Evolutionary conservation across 2,113 vertebrate genomes (phyloP).

Genomic region (Anhinga anhinga): DNA sequence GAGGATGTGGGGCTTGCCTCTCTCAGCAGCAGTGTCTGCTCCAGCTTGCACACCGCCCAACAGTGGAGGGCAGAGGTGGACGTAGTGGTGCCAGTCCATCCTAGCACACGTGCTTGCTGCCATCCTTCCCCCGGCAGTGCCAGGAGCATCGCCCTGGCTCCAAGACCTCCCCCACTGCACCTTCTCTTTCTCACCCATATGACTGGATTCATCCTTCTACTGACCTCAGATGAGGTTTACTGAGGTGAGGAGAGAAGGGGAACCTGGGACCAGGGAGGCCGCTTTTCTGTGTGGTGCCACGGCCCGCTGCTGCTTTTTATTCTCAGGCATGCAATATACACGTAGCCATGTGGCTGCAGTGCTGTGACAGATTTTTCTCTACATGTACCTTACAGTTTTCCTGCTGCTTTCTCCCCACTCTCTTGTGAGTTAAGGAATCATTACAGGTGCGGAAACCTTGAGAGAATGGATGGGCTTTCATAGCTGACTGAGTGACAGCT

Average conservation of each 20-base stretch:
- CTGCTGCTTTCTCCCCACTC: not conserved
- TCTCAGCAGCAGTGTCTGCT: not conserved
- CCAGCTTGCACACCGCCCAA: accelerated
- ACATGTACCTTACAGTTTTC: not conserved
- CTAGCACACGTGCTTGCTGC: not conserved
- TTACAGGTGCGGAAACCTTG: constrained; percentile 1
- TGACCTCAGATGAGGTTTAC: not conserved
- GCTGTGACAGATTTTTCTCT: not conserved
- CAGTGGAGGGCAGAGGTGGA: too few relatives aligned
- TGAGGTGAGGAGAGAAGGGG: not conserved
- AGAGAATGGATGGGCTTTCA: not conserved
- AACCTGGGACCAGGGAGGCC: not conserved
- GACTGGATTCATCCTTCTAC: not conserved
- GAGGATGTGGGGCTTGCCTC: not conserved
- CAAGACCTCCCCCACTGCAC: accelerated
- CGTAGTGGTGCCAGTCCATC: not conserved
- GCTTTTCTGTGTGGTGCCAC: not conserved
- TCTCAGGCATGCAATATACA: not conserved
- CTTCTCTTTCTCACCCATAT: not conserved
- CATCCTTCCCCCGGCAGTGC: not conserved
- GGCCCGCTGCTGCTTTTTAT: not conserved
- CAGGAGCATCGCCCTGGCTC: not conserved
- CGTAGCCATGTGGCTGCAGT: not conserved
- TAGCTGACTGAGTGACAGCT: constrained; percentile 27
- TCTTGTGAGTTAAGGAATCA: not conserved